These are phyloP conservation scores for Anguilla megastoma DNA, from an alignment of 2,797 vertebrate genomes.

Conservation along the genomic window DNA sequence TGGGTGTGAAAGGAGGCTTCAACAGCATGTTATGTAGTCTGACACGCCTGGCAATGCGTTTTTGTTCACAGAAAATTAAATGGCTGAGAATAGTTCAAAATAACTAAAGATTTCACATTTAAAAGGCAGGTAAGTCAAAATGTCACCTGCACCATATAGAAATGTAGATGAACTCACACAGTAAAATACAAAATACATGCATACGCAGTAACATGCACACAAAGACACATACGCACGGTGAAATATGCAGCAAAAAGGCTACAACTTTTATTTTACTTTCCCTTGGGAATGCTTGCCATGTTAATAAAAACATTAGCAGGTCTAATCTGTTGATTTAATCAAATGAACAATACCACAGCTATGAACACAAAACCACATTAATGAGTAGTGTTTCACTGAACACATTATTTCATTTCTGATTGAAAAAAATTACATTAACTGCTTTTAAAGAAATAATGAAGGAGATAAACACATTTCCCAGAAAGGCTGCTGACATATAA, in stretches of 20 bases:
- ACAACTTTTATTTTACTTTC: not conserved
- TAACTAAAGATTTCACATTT: too few species aligned
- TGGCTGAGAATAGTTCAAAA: too few species aligned
- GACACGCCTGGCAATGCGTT: too few species aligned
- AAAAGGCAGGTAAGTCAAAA: too few species aligned
- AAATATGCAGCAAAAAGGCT: not conserved
- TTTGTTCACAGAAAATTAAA: too few species aligned
- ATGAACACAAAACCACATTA: not conserved
- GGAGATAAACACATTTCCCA: not conserved
- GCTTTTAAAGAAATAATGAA: not conserved
- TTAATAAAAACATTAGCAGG: not conserved
- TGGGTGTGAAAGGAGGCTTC: too few species aligned
- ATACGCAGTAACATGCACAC: not conserved
- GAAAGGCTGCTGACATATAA: not conserved
- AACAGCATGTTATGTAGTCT: too few species aligned
- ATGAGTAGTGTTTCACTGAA: not conserved
- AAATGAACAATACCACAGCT: not conserved
- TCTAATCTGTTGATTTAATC: not conserved
- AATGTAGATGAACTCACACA: not conserved
- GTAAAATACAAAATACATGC: not conserved
- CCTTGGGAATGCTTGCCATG: not conserved
- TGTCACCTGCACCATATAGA: not conserved
- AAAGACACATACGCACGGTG: not conserved
- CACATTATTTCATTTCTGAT: not conserved
- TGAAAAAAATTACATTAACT: not conserved